These are phyloP conservation scores for Podarcis siculus DNA, from an alignment of 2,797 vertebrate genomes.

Conservation along the genomic window DNA sequence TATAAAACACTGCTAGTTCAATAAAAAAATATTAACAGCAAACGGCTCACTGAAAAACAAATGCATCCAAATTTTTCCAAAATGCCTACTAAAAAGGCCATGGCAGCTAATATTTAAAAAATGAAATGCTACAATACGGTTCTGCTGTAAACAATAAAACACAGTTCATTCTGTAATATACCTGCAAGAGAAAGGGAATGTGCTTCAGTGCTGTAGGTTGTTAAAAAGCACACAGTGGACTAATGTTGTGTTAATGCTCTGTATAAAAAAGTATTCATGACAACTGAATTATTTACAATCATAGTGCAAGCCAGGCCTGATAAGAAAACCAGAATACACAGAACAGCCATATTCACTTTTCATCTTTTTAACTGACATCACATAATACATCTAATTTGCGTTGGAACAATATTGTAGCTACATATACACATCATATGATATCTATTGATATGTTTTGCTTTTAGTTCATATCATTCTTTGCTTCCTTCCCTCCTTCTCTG, in stretches of 20 bases:
- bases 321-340: slow-evolving; percentile 26
- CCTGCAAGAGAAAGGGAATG: slow-evolving; percentile 48
- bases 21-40: slow-evolving; percentile 53
- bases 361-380: slow-evolving; percentile 33
- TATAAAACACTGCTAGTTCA: slow-evolving; percentile 51
- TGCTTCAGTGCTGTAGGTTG: slow-evolving; percentile 28
- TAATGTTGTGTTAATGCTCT: slow-evolving; percentile 12
- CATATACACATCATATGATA: slow-evolving; percentile 33
- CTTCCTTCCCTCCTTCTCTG: neutral
- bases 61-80: slow-evolving; percentile 63
- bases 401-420: slow-evolving; percentile 1
- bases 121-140: slow-evolving; percentile 55
- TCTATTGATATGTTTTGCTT: slow-evolving; percentile 34
- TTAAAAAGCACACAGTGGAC: slow-evolving; percentile 29
- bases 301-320: slow-evolving; percentile 16
- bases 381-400: slow-evolving; percentile 39
- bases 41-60: slow-evolving; percentile 62
- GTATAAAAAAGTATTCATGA: neutral
- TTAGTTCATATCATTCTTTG: slow-evolving; percentile 37
- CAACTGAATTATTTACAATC: slow-evolving; percentile 26
- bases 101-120: slow-evolving; percentile 57
- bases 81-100: slow-evolving; percentile 66
- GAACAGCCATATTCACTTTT: slow-evolving; percentile 44
- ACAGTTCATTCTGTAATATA: slow-evolving; percentile 37
- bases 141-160: slow-evolving; percentile 64